phyloP scores from a whole-genome alignment of 2,888 invertebrate genomes.

The Rhamphomyia laevipes region DNA sequence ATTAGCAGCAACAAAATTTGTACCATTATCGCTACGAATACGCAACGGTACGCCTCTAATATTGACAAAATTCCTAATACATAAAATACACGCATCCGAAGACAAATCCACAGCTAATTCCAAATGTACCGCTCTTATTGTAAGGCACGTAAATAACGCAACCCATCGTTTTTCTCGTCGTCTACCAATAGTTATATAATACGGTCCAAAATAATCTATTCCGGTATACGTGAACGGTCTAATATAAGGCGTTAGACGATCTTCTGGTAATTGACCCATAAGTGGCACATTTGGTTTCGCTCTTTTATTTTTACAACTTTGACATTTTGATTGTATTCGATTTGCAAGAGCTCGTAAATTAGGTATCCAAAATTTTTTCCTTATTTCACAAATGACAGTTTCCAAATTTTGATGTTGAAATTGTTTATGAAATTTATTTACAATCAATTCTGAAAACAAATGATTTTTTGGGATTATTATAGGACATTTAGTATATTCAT shows the following conservation, averaged over 20 bases:
- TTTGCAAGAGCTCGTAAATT: conserved; percentile 8
- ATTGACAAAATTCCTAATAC: conserved; percentile 15
- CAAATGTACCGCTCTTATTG: conserved; percentile 11
- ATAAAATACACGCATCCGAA: conserved; percentile 14
- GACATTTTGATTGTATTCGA: conserved; percentile 4
- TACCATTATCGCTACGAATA: conserved; percentile 12
- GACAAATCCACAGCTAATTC: conserved; percentile 13
- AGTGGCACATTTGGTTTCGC: conserved; percentile 11
- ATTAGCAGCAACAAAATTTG: conserved; percentile 10
- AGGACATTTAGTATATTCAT: neutral
- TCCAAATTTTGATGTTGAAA: conserved; percentile 14
- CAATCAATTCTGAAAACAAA: conserved; percentile 5
- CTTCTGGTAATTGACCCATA: conserved; percentile 14
- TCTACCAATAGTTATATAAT: conserved; percentile 10
- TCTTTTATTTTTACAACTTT: conserved; percentile 11
- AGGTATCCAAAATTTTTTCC: conserved; percentile 6
- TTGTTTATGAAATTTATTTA: conserved; percentile 9
- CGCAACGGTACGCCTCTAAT: conserved; percentile 11
- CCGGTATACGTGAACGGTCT: conserved; percentile 16
- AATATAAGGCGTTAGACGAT: neutral
- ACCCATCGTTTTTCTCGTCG: conserved; percentile 12
- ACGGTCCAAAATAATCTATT: conserved; percentile 16
- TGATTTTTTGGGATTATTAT: conserved; percentile 7
- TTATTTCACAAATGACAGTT: conserved; percentile 8
- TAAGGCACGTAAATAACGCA: conserved; percentile 14